Evolutionary conservation across 2,113 vertebrate species (phyloP).

Genomic region (Micromys minutus): DNA sequence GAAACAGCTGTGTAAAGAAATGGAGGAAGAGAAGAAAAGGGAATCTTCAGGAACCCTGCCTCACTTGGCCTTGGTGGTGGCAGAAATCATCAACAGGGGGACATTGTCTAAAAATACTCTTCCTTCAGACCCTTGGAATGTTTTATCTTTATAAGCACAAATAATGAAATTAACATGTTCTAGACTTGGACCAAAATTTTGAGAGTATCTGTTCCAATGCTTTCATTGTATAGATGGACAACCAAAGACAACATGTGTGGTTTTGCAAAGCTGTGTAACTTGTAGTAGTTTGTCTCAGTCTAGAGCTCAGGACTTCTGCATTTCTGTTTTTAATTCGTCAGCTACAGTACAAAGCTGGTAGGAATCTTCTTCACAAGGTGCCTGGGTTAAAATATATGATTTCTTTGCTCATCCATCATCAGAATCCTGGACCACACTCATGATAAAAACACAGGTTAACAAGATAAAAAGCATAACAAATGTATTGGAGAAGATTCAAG

Average conservation of each 20-base stretch:
- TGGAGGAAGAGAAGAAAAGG: conserved; percentile 35
- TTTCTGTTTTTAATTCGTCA: background rate
- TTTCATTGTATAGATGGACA: background rate
- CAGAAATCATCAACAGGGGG: background rate
- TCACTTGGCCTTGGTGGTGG: conserved; percentile 44
- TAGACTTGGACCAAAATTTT: background rate
- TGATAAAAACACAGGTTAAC: background rate
- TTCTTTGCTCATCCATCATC: background rate
- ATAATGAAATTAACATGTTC: background rate
- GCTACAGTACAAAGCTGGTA: background rate
- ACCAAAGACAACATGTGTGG: background rate
- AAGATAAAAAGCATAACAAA: background rate
- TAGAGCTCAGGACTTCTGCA: background rate
- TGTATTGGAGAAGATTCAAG: background rate
- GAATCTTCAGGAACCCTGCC: background rate
- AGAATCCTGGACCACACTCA: background rate
- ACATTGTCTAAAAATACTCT: conserved; percentile 21
- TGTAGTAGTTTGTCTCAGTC: background rate
- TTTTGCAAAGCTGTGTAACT: background rate
- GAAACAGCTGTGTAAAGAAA: conserved; percentile 62
- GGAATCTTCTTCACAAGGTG: background rate
- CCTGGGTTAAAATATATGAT: background rate
- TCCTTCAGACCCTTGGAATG: background rate
- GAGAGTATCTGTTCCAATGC: background rate
- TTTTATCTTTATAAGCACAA: background rate